These are phyloP conservation scores for Dolichoris vasculosae DNA, from an alignment of 1,140 invertebrate genomes.

Conservation along the genomic window DNA sequence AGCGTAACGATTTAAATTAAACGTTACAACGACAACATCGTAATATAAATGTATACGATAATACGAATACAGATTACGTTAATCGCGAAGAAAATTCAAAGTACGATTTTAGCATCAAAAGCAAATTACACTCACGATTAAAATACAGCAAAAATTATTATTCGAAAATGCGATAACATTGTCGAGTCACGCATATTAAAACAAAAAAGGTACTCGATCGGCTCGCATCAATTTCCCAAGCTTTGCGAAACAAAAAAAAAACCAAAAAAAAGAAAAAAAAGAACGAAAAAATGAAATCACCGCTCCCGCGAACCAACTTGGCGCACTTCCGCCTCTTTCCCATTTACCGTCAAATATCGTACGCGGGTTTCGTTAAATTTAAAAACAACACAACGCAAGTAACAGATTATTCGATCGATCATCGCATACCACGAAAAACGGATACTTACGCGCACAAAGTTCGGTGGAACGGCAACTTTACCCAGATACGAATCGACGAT, in stretches of 20 bases:
- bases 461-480: not conserved
- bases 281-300: not conserved
- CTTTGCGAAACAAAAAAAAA: too few relatives aligned
- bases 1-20: too few relatives aligned
- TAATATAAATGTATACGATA: too few relatives aligned
- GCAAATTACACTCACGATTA: not conserved
- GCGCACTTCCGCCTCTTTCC: not conserved
- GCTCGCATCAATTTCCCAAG: not conserved
- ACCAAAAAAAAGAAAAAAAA: too few relatives aligned
- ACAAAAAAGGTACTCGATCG: not conserved
- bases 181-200: not conserved
- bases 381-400: not conserved
- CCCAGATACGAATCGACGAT: slow-evolving; percentile 2
- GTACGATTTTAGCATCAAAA: not conserved
- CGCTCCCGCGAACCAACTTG: not conserved
- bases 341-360: not conserved
- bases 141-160: not conserved
- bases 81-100: not conserved
- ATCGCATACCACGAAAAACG: not conserved
- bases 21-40: too few relatives aligned
- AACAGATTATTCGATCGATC: slow-evolving; percentile 41
- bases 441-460: not conserved
- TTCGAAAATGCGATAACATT: not conserved
- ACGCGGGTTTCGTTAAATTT: not conserved
- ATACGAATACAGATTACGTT: too few relatives aligned